Evolutionary conservation across 2,888 invertebrate species (phyloP), one percentile per base, ranked within the genome.

Genomic region (Idaea aversata): DNA sequence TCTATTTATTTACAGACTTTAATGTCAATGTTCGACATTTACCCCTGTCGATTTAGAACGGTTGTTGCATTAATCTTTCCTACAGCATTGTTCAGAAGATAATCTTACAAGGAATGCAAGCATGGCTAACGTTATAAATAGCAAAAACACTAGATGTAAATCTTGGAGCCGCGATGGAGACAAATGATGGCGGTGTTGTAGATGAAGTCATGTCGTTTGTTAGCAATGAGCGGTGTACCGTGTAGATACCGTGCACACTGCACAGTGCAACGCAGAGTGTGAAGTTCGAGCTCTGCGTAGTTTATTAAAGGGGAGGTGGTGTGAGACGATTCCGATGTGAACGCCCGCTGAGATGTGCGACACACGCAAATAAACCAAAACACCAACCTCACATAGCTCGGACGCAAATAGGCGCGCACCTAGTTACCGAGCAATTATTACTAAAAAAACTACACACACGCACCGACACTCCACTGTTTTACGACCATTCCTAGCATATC

Each of bases 261-360:
- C 62, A 65, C 62, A 65, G 62, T 62, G 65, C 65, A n/a, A 25
- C 34, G 36, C 10, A 10, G 6, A 47, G 5, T 57, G 38, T 10
- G 13, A 47, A 7, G 47, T 47, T 47, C 47, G 47, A 47, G 13
- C 10, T 47, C 47, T 47, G 47, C 47, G 47, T 13, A 13, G 34
- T 35, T 64, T 63, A 66, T 64, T 62, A 64, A 57, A 57, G 63
- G 61, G 63, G 65, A 63, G 61, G 60, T 63, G 63, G 65, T 57
- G 57, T 58, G 67, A 64, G 64, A 59, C 36, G n/a, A 59, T 15
- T 15, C 70, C 60, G 68, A 86, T 85, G 91, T 91, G 90, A 92
- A 91, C 83, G 91, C 77, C 90, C 91, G 84, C 83, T 72, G 78
- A 79, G 88, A 84, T 88, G 80, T 88, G 90, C 89, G 88, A 87